phyloP scores from a whole-genome alignment of 2,888 invertebrate species.

The Stenolophus ochropezus region DNA sequence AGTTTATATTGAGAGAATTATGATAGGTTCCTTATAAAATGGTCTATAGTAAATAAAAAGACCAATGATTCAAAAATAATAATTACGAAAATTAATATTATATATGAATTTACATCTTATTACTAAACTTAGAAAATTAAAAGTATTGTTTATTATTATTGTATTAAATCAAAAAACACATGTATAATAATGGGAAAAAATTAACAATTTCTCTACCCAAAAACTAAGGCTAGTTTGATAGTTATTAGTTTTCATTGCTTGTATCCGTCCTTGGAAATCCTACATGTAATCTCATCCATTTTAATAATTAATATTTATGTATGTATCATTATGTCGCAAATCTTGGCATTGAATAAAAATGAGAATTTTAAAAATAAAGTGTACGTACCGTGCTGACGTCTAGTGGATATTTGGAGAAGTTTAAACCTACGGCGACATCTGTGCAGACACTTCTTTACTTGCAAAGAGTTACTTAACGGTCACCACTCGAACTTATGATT shows the following conservation, averaged over 20 bases:
- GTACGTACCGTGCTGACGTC: conserved; percentile 3
- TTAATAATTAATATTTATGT: conserved; percentile 34
- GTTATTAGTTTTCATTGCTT: not conserved
- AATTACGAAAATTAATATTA: too few species aligned
- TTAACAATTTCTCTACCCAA: not conserved
- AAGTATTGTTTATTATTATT: too few species aligned
- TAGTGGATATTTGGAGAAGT: not conserved
- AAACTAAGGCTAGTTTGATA: conserved; percentile 1
- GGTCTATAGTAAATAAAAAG: too few species aligned
- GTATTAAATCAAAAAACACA: not conserved
- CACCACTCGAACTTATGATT: conserved; percentile 19
- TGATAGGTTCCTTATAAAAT: too few species aligned
- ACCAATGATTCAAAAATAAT: too few species aligned
- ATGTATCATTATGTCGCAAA: not conserved
- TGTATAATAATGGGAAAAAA: not conserved
- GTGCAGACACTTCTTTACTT: not conserved
- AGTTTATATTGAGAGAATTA: too few species aligned
- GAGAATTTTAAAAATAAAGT: not conserved
- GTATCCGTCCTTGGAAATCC: not conserved
- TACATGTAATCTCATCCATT: conserved; percentile 2
- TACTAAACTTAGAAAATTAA: too few species aligned
- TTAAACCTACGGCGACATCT: conserved; percentile 5
- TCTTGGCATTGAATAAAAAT: conserved; percentile 23
- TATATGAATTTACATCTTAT: too few species aligned
- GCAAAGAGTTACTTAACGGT: conserved; percentile 6